These are phyloP conservation scores for Oryzias woworae DNA, from an alignment of 2,113 vertebrate species.

Conservation along the genomic window DNA sequence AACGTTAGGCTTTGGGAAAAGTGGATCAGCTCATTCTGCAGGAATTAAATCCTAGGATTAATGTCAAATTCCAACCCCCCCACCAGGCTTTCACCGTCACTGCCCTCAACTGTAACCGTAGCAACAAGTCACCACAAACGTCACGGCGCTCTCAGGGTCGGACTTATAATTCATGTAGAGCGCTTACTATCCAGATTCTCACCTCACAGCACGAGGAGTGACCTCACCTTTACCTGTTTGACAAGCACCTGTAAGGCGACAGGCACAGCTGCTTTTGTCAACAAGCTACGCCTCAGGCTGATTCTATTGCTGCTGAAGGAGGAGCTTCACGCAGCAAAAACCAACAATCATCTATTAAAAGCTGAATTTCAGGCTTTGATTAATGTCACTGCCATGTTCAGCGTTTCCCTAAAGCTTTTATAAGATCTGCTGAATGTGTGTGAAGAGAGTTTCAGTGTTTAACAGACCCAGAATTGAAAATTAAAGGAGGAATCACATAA, in stretches of 20 bases:
- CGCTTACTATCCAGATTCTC: background rate
- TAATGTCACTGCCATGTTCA: no score
- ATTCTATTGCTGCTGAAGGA: slow-evolving; percentile 1
- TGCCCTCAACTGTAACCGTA: slow-evolving; percentile 17
- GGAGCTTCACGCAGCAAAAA: no score
- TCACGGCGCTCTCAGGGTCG: background rate
- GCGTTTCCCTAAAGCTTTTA: no score
- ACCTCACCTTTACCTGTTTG: fast-evolving
- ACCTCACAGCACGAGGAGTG: background rate
- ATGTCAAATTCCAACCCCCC: slow-evolving; percentile 35
- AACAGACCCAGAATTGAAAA: no score
- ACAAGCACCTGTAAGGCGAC: background rate
- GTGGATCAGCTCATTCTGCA: slow-evolving; percentile 11
- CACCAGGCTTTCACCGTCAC: slow-evolving; percentile 26
- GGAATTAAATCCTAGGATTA: slow-evolving; percentile 38
- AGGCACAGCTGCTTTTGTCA: no score
- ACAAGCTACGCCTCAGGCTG: slow-evolving; percentile 30
- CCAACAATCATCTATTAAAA: no score
- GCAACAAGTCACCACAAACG: slow-evolving; percentile 20
- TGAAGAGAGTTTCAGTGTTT: no score
- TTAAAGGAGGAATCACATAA: no score
- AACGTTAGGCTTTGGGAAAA: slow-evolving; percentile 2
- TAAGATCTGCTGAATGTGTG: no score
- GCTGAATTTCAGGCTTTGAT: no score
- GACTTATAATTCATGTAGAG: background rate